Conservation (phyloP, 1,140 invertebrate species). For the Gonatopus flavifemur region DNA sequence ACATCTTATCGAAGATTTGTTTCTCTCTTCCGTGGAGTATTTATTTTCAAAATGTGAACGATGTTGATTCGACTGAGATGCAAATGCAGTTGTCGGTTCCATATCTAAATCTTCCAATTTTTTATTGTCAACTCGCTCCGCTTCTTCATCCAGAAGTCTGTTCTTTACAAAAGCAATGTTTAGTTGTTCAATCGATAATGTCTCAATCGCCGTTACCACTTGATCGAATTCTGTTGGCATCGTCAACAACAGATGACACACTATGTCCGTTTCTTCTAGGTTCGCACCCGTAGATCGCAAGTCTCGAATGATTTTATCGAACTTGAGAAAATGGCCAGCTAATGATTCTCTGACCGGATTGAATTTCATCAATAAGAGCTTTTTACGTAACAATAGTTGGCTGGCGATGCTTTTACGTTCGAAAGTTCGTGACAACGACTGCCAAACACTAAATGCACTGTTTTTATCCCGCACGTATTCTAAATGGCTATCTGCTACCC, state of each 20-base stretch:
- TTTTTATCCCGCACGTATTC: conserved; percentile 18
- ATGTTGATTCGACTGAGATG: neutral
- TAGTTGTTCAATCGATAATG: neutral
- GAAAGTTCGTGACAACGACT: conserved; percentile 4
- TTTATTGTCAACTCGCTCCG: neutral
- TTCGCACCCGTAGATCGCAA: neutral
- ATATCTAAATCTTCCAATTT: neutral
- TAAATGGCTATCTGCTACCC: conserved; percentile 19
- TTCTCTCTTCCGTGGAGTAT: neutral
- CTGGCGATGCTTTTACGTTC: conserved; percentile 14
- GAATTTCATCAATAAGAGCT: conserved; percentile 13
- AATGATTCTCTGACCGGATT: neutral
- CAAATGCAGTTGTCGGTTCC: neutral
- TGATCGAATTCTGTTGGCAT: neutral
- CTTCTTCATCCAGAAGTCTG: neutral
- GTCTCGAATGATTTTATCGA: conserved; percentile 1
- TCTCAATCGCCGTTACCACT: neutral
- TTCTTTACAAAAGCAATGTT: neutral
- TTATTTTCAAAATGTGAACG: neutral
- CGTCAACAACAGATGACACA: neutral
- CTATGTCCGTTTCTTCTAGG: neutral
- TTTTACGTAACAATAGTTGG: conserved; percentile 12
- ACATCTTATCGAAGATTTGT: neutral
- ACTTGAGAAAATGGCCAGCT: conserved; percentile 13
- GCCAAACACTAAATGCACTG: conserved; percentile 8